Base-by-base conservation (phyloP, 1,140 invertebrate species). In the Plutomurus gul region DNA sequence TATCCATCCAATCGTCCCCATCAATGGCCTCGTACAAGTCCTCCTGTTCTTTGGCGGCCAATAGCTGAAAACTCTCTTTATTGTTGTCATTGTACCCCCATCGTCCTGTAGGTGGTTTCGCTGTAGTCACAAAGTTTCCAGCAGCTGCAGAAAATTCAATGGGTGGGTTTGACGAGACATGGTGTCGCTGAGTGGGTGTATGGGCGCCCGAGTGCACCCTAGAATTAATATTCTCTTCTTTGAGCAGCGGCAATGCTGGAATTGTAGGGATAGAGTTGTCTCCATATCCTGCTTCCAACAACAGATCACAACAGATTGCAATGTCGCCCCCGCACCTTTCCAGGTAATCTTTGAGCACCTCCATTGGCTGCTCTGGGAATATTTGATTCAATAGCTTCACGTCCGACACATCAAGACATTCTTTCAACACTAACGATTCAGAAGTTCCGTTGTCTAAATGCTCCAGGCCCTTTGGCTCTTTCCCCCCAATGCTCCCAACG, bases 1-100 rank as follows among this genome's bases (percentile, higher is more conserved):
- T 13, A n/a, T 49, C 22, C 10, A 81, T 27, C 75, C 76, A 81
- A 10, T 77, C 79, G 13, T 56, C 47, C 7, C 76, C 79, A 47
- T 77, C 76, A 18, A 47, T 56, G 1, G 40, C 27, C 8, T 22
- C 74, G 1, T 46, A 79, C 5, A 37, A n/a, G 2, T 73, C 77
- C 6, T 60, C 46, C 7, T 43, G 11, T 43, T 3, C 11, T 43
- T 43, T n/a, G n/a, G n/a, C n/a, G 39, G 2, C 39, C 39, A 4
- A 6, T 7, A 65, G 56, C 4, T 65, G 25, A 22, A 65, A 30
- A 43, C 8, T 43, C 40, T 43, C 8, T 43, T 10, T 43, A 43
- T 10, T n/a, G n/a, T 43, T 43, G 8, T 43, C 8, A 43, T 43
- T 10, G n/a, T 10, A 27, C 22, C 27, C 4, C 1, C 20, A 27